Evolutionary conservation across 2,797 vertebrate species (phyloP), one percentile per base, ranked within the genome.

Genomic region (Enteromius paludinosus): DNA sequence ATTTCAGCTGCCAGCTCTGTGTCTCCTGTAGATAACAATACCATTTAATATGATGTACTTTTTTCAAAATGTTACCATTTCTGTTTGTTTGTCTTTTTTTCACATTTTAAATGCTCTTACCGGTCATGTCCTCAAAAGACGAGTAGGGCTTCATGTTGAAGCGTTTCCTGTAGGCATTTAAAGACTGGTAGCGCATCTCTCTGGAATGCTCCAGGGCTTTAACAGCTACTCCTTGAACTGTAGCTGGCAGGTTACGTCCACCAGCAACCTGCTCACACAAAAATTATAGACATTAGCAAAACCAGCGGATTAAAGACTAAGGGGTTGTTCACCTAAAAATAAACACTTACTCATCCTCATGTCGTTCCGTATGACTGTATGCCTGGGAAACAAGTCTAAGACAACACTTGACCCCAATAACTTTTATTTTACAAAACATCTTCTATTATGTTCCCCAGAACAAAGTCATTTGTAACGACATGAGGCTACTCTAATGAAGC

Each of bases 121-220:
- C 98, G 94, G 98, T 99, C 47, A 99, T 89, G 62, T 99, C 97
- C 90, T 99, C 96, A 47, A 99, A 99, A 0, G 98, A 99, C 3
- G 47, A 89, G 89, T 97, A 99, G 0, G 98, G 96, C 85, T 95
- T 96, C 94, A 99, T 85, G 89, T 91, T 92, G 90, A 99, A 99
- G 41, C 94, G 95, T 66, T 97, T 98, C 89, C 98, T 95, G 92
- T 99, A 99, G 75, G 96, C 96, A 0, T 99, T 99, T 52, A 99
- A 91, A 33, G 97, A 96, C 90, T 97, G 96, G 90, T 97, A 99
- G 45, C 94, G 96, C 97, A 99, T 97, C 86, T 97, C 35, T 85
- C 98, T 93, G 93, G 96, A 97, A 56, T 97, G 94, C 86, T 99
- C 96, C 15, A 99, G 96, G 1, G 96, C 96, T 66, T 98, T 97